Base-by-base conservation (phyloP, 2,888 invertebrate genomes). In the Leucophenga montana region DNA sequence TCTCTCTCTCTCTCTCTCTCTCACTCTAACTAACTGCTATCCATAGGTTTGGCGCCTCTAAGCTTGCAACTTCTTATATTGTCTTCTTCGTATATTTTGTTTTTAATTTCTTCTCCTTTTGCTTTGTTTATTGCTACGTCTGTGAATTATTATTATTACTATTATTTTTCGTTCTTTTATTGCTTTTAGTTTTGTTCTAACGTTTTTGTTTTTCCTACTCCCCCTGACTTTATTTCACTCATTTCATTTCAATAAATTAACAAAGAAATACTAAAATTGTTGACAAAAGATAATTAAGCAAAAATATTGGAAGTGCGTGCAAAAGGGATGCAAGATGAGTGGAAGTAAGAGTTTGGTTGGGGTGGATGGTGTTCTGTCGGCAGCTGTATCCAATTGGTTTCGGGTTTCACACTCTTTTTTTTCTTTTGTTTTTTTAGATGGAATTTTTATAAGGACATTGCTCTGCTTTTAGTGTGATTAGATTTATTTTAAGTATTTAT, bases 201-300 rank as follows among this genome's bases (percentile, higher is more conserved):
- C n/a, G n/a, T n/a, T n/a, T n/a, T n/a, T 69, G 57, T 75, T 81
- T 76, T 77, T 81, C 79, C 73, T 73, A n/a, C n/a, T n/a, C n/a
- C n/a, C n/a, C n/a, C n/a, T n/a, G n/a, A n/a, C n/a, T n/a, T n/a
- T n/a, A n/a, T 76, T 73, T 76, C 27, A 4, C 74, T 67, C 69
- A 77, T 75, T 77, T 74, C 72, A 82, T 83, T 83, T 82, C 78
- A 83, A 85, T 83, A 80, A 84, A 85, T 83, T 85, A 85, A 78
- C 77, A 78, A 77, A 78, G 76, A 73, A 80, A 79, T 71, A 73
- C 74, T 77, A 77, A 80, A 80, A 76, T 81, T 77, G 73, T 76
- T 66, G 68, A 71, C 61, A 76, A 76, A 73, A 73, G 69, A 78
- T 78, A 77, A 78, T 78, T 77, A 78, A 78, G 70, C 73, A 71